These are phyloP conservation scores for Hetaerina titia DNA, from an alignment of 2,888 invertebrate species.

Conservation along the genomic window DNA sequence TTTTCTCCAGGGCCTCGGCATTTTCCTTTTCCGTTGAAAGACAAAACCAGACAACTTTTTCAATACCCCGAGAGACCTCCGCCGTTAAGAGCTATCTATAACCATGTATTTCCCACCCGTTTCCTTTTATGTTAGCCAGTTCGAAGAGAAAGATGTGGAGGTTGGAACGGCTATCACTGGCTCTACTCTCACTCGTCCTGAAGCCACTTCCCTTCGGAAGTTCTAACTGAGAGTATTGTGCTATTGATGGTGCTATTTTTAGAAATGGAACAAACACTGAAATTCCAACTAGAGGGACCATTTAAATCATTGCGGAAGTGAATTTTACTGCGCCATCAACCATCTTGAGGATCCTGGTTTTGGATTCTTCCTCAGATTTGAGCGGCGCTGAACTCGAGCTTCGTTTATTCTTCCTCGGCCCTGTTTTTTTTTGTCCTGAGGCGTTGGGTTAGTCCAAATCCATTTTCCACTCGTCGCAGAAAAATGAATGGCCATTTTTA, in stretches of 20 bases:
- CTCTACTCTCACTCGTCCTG: not conserved
- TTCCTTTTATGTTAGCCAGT: not conserved
- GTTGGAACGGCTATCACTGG: not conserved
- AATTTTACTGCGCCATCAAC: constrained; percentile 4
- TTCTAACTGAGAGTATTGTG: not conserved
- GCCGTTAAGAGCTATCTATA: not conserved
- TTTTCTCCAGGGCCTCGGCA: no score
- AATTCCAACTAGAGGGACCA: not conserved
- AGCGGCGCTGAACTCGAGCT: not conserved
- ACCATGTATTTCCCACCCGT: not conserved
- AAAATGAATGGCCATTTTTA: no score
- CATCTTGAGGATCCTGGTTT: not conserved
- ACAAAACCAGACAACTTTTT: no score
- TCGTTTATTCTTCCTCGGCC: not conserved
- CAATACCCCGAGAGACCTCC: not conserved
- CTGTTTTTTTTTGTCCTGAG: no score
- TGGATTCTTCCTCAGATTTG: not conserved
- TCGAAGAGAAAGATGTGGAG: not conserved
- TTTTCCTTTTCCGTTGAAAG: not conserved
- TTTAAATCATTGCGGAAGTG: constrained; percentile 34
- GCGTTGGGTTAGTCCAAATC: no score
- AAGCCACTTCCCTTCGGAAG: not conserved
- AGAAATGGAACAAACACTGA: constrained; percentile 4
- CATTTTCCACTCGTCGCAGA: no score
- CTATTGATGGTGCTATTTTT: constrained; percentile 14